phyloP scores from a whole-genome alignment of 2,797 vertebrate genomes.

The Leuciscus waleckii region DNA sequence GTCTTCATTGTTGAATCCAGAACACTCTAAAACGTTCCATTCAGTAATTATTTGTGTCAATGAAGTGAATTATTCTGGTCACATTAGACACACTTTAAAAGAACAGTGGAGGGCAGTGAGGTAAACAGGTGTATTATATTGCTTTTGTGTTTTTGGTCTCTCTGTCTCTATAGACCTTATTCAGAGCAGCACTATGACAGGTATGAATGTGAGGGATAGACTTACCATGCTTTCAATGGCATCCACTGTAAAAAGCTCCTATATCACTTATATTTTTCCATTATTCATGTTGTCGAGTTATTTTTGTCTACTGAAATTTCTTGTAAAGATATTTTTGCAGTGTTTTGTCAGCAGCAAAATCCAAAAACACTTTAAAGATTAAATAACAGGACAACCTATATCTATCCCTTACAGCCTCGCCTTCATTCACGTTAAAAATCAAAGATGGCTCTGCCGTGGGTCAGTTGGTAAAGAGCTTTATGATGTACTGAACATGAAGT shows the following conservation, averaged over 20 bases:
- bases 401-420: background rate
- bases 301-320: background rate
- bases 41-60: slow-evolving; percentile 1
- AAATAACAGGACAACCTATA: background rate
- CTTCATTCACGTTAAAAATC: background rate
- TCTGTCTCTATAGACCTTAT: background rate
- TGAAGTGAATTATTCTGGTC: background rate
- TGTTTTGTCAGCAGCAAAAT: background rate
- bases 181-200: background rate
- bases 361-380: background rate
- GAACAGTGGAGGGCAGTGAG: background rate
- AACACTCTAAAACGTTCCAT: background rate
- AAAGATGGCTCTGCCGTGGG: background rate
- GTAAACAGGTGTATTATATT: background rate
- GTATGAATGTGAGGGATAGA: background rate
- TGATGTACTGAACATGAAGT: background rate
- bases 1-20: background rate
- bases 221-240: background rate
- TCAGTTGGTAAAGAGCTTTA: background rate
- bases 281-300: background rate
- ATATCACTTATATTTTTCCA: background rate
- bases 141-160: slow-evolving; percentile 16
- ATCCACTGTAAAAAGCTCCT: background rate
- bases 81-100: background rate
- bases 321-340: background rate